These are phyloP conservation scores for Tachina fera DNA, from an alignment of 2,888 invertebrate genomes.

Conservation along the genomic window DNA sequence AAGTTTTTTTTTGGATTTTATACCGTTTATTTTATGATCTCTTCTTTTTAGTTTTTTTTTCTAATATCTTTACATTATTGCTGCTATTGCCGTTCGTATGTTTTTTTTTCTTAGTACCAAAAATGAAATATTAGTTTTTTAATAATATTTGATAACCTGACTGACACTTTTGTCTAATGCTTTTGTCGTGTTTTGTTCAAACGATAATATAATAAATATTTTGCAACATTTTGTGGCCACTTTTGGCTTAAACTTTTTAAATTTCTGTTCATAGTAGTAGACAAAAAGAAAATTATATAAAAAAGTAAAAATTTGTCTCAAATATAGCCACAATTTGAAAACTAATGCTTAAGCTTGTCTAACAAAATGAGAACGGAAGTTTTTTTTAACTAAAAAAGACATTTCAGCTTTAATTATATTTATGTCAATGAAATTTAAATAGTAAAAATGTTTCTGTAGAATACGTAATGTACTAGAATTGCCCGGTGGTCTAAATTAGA, in stretches of 20 bases:
- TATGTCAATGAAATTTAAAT: too few relatives aligned
- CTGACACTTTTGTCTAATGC: constrained; percentile 75
- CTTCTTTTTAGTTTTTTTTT: constrained; percentile 36
- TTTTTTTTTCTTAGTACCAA: constrained; percentile 76
- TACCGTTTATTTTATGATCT: constrained; percentile 25
- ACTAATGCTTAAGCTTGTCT: not conserved
- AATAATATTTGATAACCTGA: constrained; percentile 78
- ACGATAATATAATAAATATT: constrained; percentile 58
- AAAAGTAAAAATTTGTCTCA: constrained; percentile 2
- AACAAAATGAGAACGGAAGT: not conserved
- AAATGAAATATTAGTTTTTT: constrained; percentile 79
- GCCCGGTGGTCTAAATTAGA: too few relatives aligned
- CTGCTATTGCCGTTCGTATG: not conserved
- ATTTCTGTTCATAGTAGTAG: not conserved
- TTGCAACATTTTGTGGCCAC: constrained; percentile 39
- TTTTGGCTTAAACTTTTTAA: constrained; percentile 20
- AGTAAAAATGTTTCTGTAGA: too few relatives aligned
- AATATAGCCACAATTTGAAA: not conserved
- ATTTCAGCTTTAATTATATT: too few relatives aligned
- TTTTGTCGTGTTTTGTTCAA: constrained; percentile 70
- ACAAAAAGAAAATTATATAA: not conserved
- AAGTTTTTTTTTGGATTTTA: constrained; percentile 34
- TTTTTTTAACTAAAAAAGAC: not conserved
- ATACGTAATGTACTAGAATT: too few relatives aligned
- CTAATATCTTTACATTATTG: constrained; percentile 4